Evolutionary conservation across 1,140 invertebrate genomes (phyloP), one percentile per base, ranked within the genome.

Genomic region (Hetaerina americana): DNA sequence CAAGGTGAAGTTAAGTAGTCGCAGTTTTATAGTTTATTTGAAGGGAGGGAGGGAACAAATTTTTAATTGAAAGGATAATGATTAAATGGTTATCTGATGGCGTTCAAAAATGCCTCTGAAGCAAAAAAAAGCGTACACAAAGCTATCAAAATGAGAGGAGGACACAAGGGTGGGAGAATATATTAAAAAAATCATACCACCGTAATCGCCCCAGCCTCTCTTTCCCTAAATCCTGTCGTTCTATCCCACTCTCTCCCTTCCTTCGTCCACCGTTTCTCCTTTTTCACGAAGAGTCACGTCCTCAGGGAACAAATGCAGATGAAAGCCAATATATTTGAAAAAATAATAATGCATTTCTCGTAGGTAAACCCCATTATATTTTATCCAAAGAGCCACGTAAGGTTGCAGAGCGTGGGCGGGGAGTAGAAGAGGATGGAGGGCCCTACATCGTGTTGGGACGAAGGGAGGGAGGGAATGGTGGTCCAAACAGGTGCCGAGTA

Each of bases 231-330:
- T n/a, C n/a, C n/a, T n/a, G n/a, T n/a, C n/a, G n/a, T 70, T 68
- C 27, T 71, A 70, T 68, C 70, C 10, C 27, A 71, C 72, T 22
- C 72, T 22, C 15, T 73, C 72, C 40, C 72, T 71, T 26, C 28
- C 28, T 27, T 66, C 22, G n/a, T 10, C 10, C 49, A 57, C n/a
- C n/a, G n/a, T n/a, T n/a, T n/a, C n/a, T n/a, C n/a, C n/a, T n/a
- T n/a, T n/a, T n/a, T n/a, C 31, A 57, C 22, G 22, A 57, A 57
- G 40, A 57, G 15, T n/a, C 15, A 57, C 22, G 22, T 57, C 40
- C 40, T 12, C 15, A 27, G 29, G 26, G 26, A 69, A 22, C 27
- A 24, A 69, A 69, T 26, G 27, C 24, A 69, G 26, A 69, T 69
- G 26, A 69, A 69, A 27, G 26, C 27, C 68, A 69, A 22, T 28